phyloP scores from a whole-genome alignment of 2,113 vertebrate genomes.

The Tetrax tetrax region DNA sequence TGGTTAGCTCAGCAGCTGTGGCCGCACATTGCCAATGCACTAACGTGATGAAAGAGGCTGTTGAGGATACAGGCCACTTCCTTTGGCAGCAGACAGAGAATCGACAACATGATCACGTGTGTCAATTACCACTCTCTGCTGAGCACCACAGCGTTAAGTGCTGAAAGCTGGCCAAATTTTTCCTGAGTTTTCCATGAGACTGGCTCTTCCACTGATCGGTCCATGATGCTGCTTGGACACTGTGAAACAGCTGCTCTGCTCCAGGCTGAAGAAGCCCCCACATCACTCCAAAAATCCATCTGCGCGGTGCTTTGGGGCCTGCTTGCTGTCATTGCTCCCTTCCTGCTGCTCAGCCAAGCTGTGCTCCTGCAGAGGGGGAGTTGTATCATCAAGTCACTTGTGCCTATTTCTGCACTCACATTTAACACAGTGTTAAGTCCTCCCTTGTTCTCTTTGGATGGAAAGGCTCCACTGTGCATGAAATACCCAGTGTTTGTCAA shows the following conservation, averaged over 20 bases:
- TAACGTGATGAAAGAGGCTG: not conserved
- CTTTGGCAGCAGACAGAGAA: not conserved
- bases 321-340: not conserved
- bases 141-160: not conserved
- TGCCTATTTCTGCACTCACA: not conserved
- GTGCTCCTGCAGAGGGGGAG: not conserved
- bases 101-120: not conserved
- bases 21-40: accelerated
- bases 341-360: not conserved
- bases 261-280: not conserved
- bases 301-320: not conserved
- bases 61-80: not conserved
- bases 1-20: not conserved
- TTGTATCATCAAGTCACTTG: not conserved
- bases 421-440: not conserved
- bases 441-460: not conserved
- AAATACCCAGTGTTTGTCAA: not conserved
- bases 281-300: not conserved
- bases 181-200: not conserved
- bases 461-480: not conserved
- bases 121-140: not conserved
- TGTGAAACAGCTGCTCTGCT: not conserved
- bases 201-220: not conserved
- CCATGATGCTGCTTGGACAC: not conserved
- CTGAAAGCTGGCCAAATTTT: not conserved